A percentile compares a stretch with the other conserved stretches of the same genome.
Conservation (phyloP, 2,113 vertebrate genomes). For the Harpagus bidentatus region DNA sequence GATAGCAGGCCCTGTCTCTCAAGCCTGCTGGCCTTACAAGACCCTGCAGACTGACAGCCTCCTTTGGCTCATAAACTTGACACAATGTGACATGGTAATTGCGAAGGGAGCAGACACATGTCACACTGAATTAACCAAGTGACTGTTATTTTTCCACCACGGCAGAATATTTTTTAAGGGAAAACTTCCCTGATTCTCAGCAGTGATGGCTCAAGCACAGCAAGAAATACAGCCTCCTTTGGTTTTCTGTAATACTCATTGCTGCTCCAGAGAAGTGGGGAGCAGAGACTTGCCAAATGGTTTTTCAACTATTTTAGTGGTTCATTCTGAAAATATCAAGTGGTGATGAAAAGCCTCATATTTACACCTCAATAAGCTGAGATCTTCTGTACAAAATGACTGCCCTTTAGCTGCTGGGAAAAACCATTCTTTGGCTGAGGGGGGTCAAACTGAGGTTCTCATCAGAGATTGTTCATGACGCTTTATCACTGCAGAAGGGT, state of each 20-base stretch:
- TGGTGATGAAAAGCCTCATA: not conserved
- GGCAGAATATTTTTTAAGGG: not conserved
- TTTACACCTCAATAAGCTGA: not conserved
- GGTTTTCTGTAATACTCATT: not conserved
- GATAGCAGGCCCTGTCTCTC: not conserved
- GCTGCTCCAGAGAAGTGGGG: not conserved
- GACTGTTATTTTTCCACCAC: not conserved
- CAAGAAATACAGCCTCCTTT: not conserved
- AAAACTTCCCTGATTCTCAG: not conserved
- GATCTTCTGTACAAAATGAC: not conserved
- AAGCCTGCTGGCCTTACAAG: not conserved
- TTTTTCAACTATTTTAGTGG: not conserved
- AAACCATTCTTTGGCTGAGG: not conserved
- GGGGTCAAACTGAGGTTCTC: not conserved
- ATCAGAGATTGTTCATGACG: not conserved
- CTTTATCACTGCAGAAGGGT: not conserved
- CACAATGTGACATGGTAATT: constrained; percentile 9
- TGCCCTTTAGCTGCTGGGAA: not conserved
- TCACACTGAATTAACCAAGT: constrained; percentile 1
- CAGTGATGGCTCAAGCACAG: not conserved
- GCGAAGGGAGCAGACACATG: not conserved
- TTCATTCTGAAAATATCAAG: not conserved
- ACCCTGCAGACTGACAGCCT: not conserved
- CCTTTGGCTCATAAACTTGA: not conserved
- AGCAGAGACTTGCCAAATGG: not conserved